Percentiles rank a stretch among this genome's conserved stretches.
Evolutionary conservation across 2,888 invertebrate genomes (phyloP).

Genomic region (Hyposoter didymator): DNA sequence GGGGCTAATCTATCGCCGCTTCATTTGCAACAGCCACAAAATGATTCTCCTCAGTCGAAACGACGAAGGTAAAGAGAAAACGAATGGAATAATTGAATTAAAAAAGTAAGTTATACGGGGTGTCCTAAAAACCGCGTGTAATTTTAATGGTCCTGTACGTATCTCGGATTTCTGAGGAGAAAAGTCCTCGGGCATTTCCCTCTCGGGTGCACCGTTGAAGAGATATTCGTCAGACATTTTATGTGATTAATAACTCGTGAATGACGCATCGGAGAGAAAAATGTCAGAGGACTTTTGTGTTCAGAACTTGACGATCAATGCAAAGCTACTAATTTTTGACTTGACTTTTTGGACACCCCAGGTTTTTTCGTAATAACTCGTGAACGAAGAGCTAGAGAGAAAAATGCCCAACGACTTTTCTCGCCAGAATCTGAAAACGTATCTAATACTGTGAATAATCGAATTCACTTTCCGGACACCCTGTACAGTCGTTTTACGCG

Average conservation of each 20-base stretch:
- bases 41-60: slow-evolving; percentile 78
- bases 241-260: neutral
- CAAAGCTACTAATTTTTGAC: neutral
- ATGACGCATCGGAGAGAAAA: neutral
- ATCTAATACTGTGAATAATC: neutral
- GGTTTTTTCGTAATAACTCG: neutral
- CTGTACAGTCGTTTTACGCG: neutral
- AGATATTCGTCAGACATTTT: neutral
- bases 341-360: slow-evolving; percentile 5
- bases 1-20: slow-evolving; percentile 79
- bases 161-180: neutral
- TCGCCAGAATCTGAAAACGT: neutral
- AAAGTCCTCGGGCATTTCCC: neutral
- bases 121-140: neutral
- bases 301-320: neutral
- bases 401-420: neutral
- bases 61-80: slow-evolving; percentile 77
- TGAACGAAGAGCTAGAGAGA: neutral
- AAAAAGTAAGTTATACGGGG: neutral
- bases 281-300: neutral
- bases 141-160: neutral
- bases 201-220: neutral
- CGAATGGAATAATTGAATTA: neutral
- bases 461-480: neutral
- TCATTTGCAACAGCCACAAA: slow-evolving; percentile 79